Evolutionary conservation across 2,797 vertebrate species (phyloP).

Genomic region (Heliangelus exortis): DNA sequence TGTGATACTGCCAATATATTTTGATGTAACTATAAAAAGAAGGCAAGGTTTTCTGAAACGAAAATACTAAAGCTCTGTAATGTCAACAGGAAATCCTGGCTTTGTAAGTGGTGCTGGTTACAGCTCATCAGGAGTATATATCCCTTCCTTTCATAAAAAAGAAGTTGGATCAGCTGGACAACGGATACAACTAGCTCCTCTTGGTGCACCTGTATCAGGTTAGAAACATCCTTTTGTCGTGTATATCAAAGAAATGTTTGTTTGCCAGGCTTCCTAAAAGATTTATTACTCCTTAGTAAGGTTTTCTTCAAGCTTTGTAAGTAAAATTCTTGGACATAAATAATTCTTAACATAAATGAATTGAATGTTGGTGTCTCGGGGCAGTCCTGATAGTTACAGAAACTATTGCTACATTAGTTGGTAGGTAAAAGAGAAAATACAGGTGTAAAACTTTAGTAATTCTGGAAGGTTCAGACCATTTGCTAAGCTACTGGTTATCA

Average conservation of each 20-base stretch:
- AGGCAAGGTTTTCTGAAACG: neutral
- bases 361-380: neutral
- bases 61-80: conserved; percentile 39
- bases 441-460: neutral
- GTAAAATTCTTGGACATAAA: neutral
- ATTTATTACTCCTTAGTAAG: neutral
- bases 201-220: conserved; percentile 84
- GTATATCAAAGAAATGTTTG: neutral
- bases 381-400: neutral
- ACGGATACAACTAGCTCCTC: conserved; percentile 89
- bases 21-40: neutral
- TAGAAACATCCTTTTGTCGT: conserved; percentile 55
- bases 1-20: neutral
- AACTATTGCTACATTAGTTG: neutral
- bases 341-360: neutral
- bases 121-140: conserved; percentile 75
- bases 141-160: conserved; percentile 93
- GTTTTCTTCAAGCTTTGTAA: neutral
- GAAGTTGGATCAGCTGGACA: conserved; percentile 93
- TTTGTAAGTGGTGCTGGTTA: conserved; percentile 63
- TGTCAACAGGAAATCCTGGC: conserved; percentile 72
- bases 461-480: neutral
- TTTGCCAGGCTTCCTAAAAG: neutral
- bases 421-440: neutral
- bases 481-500: neutral